Percentiles rank a stretch among this genome's conserved stretches.
These are phyloP conservation scores for Tanypteryx hageni DNA, from an alignment of 2,888 invertebrate genomes.

Conservation along the genomic window DNA sequence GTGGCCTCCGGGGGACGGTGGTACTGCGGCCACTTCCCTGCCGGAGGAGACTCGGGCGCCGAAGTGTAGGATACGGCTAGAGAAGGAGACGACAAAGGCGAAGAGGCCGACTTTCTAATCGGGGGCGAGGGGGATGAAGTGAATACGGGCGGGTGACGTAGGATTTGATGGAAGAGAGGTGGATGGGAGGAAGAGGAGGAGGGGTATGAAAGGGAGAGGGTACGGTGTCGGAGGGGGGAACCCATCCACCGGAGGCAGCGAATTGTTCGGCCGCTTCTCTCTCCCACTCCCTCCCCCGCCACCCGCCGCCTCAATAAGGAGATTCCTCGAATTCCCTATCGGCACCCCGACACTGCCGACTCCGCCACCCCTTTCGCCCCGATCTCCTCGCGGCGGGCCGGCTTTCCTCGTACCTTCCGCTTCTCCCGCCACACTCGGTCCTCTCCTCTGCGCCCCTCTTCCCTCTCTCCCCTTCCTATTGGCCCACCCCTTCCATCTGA, in stretches of 20 bases:
- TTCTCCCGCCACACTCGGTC: background rate
- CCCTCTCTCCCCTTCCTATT: background rate
- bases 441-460: background rate
- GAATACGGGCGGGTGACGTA: background rate
- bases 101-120: background rate
- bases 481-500: background rate
- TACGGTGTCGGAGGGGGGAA: background rate
- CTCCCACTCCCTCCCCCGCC: background rate
- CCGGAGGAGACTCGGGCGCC: background rate
- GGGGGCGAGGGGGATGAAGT: background rate
- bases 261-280: constrained; percentile 34
- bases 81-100: background rate
- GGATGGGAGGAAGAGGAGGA: background rate
- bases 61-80: background rate
- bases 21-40: constrained; percentile 12
- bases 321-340: constrained; percentile 62
- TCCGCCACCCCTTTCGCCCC: no score
- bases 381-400: background rate
- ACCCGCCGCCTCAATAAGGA: constrained; percentile 51
- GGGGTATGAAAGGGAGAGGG: background rate
- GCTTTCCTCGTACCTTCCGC: background rate
- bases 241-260: constrained; percentile 25
- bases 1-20: background rate
- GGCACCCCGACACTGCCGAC: constrained; percentile 16
- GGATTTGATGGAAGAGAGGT: background rate